A percentile compares a stretch with the other conserved stretches of the same genome.
Conservation (phyloP, 2,113 vertebrate species). For the Nestor notabilis region DNA sequence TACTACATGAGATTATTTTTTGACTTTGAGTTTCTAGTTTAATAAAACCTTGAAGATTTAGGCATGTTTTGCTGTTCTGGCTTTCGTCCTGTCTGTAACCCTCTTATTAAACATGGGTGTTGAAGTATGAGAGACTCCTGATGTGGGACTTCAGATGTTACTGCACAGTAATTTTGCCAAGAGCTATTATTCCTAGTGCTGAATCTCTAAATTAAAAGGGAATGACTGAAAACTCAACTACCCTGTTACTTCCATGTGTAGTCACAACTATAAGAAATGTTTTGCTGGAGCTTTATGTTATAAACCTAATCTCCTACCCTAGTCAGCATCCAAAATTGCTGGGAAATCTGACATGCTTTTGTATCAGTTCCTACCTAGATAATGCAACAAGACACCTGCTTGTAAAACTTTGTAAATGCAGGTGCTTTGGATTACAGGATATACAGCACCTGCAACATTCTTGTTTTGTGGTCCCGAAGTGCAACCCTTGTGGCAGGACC, state of each 20-base stretch:
- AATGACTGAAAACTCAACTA: not conserved
- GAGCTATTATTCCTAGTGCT: not conserved
- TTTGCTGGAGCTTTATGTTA: not conserved
- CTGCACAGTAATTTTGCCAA: not conserved
- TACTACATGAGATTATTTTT: not conserved
- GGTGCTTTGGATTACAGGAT: not conserved
- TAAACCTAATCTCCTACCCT: not conserved
- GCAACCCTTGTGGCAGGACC: not conserved
- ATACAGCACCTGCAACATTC: not conserved
- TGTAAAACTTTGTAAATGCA: not conserved
- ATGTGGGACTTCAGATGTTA: not conserved
- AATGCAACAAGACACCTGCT: not conserved
- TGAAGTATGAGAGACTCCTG: not conserved
- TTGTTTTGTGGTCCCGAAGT: not conserved
- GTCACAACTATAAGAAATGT: not conserved
- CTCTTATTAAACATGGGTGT: not conserved
- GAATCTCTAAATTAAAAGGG: not conserved
- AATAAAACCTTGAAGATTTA: not conserved
- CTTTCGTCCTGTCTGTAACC: not conserved
- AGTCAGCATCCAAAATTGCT: not conserved
- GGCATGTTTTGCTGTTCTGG: not conserved
- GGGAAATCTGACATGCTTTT: not conserved
- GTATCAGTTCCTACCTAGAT: not conserved
- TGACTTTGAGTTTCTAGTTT: not conserved
- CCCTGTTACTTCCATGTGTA: not conserved